phyloP scores from a whole-genome alignment of 2,888 invertebrate species.

The Oscheius sp. region DNA sequence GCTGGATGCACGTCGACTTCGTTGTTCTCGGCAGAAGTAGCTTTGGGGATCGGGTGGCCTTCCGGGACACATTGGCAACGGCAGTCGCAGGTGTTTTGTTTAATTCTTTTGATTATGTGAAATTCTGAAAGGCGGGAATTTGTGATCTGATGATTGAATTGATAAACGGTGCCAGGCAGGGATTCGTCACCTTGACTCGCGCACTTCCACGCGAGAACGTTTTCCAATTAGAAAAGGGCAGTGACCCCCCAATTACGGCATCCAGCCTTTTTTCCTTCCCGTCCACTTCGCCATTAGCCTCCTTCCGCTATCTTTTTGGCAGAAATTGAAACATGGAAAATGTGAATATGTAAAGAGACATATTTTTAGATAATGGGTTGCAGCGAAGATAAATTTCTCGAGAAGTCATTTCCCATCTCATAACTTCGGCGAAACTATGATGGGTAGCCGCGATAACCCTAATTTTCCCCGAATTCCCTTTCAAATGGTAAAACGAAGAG shows the following conservation, averaged over 20 bases:
- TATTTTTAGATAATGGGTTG: background rate
- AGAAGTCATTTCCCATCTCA: too few relatives aligned
- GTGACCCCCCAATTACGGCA: slow-evolving; percentile 8
- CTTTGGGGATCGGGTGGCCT: slow-evolving; percentile 36
- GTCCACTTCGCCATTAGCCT: background rate
- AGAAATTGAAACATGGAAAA: background rate
- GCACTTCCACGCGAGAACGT: slow-evolving; percentile 20
- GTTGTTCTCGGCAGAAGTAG: slow-evolving; percentile 38
- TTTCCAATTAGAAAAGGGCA: slow-evolving; percentile 31
- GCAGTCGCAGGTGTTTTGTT: slow-evolving; percentile 54
- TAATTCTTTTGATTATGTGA: slow-evolving; percentile 55
- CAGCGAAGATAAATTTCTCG: too few relatives aligned
- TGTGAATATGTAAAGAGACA: too few relatives aligned
- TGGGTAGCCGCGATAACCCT: too few relatives aligned
- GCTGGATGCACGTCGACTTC: slow-evolving; percentile 51
- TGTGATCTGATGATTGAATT: background rate
- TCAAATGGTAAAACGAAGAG: background rate
- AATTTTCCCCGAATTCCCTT: background rate
- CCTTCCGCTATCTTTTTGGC: too few relatives aligned
- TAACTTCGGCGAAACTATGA: too few relatives aligned
- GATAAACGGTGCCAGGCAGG: slow-evolving; percentile 34
- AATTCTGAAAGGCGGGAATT: slow-evolving; percentile 46
- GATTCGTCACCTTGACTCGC: slow-evolving; percentile 31
- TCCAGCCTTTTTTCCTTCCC: background rate
- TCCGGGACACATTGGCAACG: slow-evolving; percentile 55